Conservation (phyloP, 2,888 invertebrate species). For the Atrina japonica region DNA sequence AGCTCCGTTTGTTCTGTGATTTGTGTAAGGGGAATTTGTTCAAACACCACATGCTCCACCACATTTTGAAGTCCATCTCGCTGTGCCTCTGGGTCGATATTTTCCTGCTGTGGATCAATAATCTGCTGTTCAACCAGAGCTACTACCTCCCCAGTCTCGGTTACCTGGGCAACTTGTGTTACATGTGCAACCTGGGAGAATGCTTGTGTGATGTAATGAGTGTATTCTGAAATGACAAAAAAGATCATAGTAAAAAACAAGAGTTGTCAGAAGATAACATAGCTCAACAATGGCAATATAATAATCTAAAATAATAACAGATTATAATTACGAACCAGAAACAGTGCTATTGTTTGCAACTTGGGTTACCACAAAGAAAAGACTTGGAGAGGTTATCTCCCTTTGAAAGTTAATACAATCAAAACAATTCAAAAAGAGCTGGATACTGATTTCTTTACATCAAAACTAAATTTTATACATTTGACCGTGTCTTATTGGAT, state of each 20-base stretch:
- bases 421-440: too few species aligned
- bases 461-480: too few species aligned
- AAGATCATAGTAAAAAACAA: conserved; percentile 8
- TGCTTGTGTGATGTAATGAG: conserved; percentile 66
- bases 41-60: conserved; percentile 55
- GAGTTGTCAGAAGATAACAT: too few species aligned
- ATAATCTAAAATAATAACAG: too few species aligned
- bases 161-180: conserved; percentile 58
- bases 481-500: too few species aligned
- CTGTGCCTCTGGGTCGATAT: conserved; percentile 59
- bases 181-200: conserved; percentile 48
- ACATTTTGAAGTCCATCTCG: conserved; percentile 9
- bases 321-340: too few species aligned
- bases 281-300: too few species aligned
- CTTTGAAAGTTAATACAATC: too few species aligned
- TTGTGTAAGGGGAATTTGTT: conserved; percentile 50
- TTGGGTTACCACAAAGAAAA: too few species aligned
- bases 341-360: too few species aligned
- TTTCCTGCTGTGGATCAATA: conserved; percentile 53
- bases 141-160: conserved; percentile 56
- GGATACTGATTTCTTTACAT: too few species aligned
- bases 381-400: too few species aligned
- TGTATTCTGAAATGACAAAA: conserved; percentile 60
- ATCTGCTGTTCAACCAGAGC: conserved; percentile 59
- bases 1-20: conserved; percentile 31